phyloP scores from a whole-genome alignment of 2,113 vertebrate species.

The Porphyrio hochstetteri region DNA sequence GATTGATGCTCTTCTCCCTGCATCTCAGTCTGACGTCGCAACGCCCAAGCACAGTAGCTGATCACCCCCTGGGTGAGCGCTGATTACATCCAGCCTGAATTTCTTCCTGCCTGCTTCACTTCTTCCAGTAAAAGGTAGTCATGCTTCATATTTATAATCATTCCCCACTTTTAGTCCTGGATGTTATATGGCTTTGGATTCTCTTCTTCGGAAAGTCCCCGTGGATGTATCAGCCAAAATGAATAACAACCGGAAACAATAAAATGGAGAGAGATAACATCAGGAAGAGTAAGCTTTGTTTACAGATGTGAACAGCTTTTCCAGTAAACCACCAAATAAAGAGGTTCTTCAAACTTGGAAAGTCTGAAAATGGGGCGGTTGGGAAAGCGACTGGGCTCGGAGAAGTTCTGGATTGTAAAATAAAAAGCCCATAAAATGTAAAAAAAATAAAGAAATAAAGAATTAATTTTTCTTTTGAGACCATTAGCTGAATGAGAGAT shows the following conservation, averaged over 20 bases:
- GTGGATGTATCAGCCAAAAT: neutral
- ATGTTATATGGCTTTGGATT: neutral
- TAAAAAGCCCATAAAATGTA: neutral
- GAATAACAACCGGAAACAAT: slow-evolving; percentile 61
- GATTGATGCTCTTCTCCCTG: neutral
- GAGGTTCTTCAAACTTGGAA: neutral
- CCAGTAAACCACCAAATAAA: slow-evolving; percentile 55
- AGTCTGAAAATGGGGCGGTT: neutral
- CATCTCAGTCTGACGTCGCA: rapidly evolving
- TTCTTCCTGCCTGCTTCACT: neutral
- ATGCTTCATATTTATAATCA: neutral
- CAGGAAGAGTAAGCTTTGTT: slow-evolving; percentile 41
- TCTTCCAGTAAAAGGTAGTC: slow-evolving; percentile 60
- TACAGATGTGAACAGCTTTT: slow-evolving; percentile 42
- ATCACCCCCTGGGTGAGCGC: neutral
- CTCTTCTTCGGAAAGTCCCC: slow-evolving; percentile 71
- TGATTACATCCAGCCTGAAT: neutral
- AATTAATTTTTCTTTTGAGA: neutral
- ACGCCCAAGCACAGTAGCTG: neutral
- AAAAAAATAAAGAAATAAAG: rapidly evolving
- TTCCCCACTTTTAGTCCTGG: slow-evolving; percentile 37
- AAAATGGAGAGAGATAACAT: slow-evolving; percentile 49
- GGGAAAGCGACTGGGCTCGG: neutral
- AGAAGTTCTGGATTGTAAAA: neutral
- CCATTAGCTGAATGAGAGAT: neutral